Percentiles rank a stretch among this genome's conserved stretches.
These are phyloP conservation scores for Grantiella picta DNA, from an alignment of 2,113 vertebrate genomes.

Conservation along the genomic window DNA sequence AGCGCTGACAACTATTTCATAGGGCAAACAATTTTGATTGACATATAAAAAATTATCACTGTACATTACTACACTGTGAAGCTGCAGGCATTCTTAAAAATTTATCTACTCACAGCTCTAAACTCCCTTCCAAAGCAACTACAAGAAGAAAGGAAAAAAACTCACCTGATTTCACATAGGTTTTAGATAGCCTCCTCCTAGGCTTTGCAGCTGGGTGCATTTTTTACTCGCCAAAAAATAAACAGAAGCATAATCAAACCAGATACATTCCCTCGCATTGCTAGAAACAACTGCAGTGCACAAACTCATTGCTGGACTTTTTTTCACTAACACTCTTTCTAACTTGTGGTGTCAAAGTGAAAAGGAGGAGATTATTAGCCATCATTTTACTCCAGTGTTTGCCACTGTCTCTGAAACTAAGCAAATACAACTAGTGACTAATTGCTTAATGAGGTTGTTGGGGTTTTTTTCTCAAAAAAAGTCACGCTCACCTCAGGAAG, in stretches of 20 bases:
- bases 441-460: background rate
- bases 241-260: background rate
- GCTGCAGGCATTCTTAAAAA: background rate
- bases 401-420: background rate
- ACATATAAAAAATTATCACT: background rate
- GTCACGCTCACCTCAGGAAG: conserved; percentile 37
- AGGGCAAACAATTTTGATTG: background rate
- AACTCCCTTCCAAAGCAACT: background rate
- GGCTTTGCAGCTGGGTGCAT: background rate
- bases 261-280: background rate
- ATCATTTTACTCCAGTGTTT: conserved; percentile 5
- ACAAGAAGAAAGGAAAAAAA: background rate
- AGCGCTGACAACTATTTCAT: background rate
- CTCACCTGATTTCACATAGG: background rate
- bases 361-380: conserved; percentile 14
- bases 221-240: background rate
- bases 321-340: background rate
- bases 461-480: background rate
- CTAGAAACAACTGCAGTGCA: background rate
- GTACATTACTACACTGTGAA: background rate
- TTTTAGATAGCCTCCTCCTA: background rate
- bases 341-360: conserved; percentile 26
- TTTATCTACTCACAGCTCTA: background rate
- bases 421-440: conserved; percentile 28
- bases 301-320: background rate